phyloP scores from a whole-genome alignment of 2,113 vertebrate species.

The Panthera leo region DNA sequence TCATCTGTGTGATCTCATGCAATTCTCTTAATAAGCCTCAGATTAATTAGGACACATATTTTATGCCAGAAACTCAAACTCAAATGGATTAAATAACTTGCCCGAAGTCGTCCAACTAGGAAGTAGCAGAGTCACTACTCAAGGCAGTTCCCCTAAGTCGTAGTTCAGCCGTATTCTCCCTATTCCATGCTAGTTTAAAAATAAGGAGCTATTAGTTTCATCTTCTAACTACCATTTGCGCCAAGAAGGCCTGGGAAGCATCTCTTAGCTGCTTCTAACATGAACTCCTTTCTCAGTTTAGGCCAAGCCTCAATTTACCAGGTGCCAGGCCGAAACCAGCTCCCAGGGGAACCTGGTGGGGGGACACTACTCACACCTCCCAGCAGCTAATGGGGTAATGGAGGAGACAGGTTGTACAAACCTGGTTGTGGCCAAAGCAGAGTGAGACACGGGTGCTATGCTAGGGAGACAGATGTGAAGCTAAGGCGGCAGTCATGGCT shows the following conservation, averaged over 20 bases:
- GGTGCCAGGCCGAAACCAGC: neutral
- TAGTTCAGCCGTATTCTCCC: neutral
- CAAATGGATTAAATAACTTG: neutral
- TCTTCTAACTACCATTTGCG: neutral
- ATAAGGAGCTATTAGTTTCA: neutral
- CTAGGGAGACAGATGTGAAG: neutral
- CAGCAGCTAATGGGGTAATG: neutral
- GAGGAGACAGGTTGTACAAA: neutral
- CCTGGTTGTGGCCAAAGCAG: neutral
- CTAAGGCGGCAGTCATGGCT: fast-evolving
- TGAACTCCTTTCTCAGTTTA: neutral
- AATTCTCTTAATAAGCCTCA: slow-evolving; percentile 23
- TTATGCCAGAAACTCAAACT: neutral
- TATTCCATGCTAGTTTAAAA: neutral
- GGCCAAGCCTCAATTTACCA: neutral
- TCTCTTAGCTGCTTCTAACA: neutral
- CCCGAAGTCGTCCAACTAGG: neutral
- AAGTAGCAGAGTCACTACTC: neutral
- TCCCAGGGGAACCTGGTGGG: neutral
- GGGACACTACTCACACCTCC: neutral
- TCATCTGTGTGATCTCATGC: neutral
- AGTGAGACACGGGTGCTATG: neutral
- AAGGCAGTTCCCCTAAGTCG: neutral
- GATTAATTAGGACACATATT: neutral
- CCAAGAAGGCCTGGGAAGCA: neutral